Percentiles rank a stretch among this genome's conserved stretches.
phyloP scores from a whole-genome alignment of 1,140 invertebrate species.

The Leptopilina boulardi region DNA sequence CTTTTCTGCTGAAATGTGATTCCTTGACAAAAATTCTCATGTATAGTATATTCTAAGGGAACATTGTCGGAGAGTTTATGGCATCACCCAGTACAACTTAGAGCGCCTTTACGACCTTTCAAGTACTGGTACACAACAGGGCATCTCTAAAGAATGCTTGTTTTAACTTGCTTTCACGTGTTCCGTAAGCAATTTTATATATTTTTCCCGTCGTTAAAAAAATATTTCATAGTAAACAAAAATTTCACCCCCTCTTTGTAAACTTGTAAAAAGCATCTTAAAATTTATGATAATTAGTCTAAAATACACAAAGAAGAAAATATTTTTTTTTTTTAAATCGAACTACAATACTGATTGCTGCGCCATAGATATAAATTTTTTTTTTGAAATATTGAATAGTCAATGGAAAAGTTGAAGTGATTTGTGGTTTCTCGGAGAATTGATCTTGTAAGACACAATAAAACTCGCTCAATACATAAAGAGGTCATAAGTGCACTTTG shows the following conservation, averaged over 20 bases:
- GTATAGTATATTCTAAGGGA: neutral
- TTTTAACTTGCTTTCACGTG: neutral
- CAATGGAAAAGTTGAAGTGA: too few species aligned
- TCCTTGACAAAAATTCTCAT: slow-evolving; percentile 17
- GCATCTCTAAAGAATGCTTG: neutral
- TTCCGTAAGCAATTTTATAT: neutral
- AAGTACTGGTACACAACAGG: neutral
- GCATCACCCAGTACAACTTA: slow-evolving; percentile 12
- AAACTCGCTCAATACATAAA: too few species aligned
- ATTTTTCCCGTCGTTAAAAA: slow-evolving; percentile 9
- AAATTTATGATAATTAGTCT: too few species aligned
- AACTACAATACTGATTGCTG: too few species aligned
- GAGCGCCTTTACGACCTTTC: slow-evolving; percentile 22
- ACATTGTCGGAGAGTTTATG: neutral
- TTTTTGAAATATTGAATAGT: too few species aligned
- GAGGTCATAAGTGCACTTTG: too few species aligned
- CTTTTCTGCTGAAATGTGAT: neutral
- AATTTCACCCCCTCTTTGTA: too few species aligned
- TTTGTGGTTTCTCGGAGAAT: too few species aligned
- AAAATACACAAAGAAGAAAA: too few species aligned
- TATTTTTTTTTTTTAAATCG: too few species aligned
- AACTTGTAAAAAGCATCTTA: neutral
- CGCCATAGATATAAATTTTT: too few species aligned
- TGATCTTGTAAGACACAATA: too few species aligned
- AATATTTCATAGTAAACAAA: neutral